phyloP scores from a whole-genome alignment of 2,888 invertebrate species.

The Chouioia cunea region DNA sequence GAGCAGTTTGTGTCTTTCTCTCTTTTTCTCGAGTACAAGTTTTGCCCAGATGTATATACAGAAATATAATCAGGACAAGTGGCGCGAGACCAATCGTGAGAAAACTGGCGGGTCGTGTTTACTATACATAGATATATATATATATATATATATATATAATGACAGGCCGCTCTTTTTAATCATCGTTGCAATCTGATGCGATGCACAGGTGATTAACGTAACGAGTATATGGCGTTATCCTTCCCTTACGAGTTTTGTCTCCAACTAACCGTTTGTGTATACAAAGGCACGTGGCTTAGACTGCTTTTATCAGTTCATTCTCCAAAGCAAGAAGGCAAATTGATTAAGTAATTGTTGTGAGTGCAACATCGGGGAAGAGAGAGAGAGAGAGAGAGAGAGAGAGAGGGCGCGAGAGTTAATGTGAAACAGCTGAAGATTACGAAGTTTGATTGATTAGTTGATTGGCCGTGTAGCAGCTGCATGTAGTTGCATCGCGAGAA shows the following conservation, averaged over 20 bases:
- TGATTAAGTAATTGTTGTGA: constrained; percentile 33
- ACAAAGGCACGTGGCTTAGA: no score
- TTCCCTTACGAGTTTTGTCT: not conserved
- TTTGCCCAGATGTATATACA: no score
- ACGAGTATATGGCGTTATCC: constrained; percentile 1
- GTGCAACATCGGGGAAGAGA: not conserved
- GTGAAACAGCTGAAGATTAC: not conserved
- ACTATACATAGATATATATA: no score
- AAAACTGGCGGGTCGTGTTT: constrained; percentile 35
- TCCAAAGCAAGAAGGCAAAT: constrained; percentile 28
- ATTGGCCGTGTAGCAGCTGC: constrained; percentile 25
- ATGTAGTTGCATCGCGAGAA: not conserved
- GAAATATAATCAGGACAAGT: no score
- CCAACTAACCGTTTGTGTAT: no score
- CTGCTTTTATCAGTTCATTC: constrained; percentile 12
- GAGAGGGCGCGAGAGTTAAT: not conserved
- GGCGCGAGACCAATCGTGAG: constrained; percentile 39
- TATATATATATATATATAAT: constrained; percentile 30
- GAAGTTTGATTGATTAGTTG: constrained; percentile 46
- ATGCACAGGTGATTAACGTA: not conserved
- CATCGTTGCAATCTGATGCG: not conserved
- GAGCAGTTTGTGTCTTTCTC: not conserved
- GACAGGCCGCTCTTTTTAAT: constrained; percentile 18
- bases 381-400: not conserved
- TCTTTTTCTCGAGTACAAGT: no score